These are phyloP conservation scores for Pseudorhiza aurosa DNA, from an alignment of 30 jellyfish, hydroid and myxozoan species.

Conservation along the genomic window DNA sequence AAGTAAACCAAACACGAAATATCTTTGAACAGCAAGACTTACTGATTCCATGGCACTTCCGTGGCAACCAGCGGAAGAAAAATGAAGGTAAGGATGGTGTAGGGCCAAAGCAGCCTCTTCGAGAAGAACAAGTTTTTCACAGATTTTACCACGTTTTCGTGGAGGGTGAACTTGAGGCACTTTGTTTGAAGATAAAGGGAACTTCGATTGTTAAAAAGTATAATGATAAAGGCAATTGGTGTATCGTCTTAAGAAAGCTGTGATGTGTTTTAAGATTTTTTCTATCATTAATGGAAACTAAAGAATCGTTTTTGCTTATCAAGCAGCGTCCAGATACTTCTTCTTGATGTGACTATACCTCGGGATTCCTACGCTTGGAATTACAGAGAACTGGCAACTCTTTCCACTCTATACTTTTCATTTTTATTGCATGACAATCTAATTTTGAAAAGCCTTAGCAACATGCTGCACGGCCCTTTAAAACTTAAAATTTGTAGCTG, in stretches of 20 bases:
- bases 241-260: conserved; percentile 56
- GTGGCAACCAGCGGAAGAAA: conserved; percentile 32
- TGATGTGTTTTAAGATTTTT: background rate
- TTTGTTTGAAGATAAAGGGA: conserved; percentile 42
- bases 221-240: conserved; percentile 95
- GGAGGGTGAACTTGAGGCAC: conserved; percentile 84
- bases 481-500: too few relatives aligned
- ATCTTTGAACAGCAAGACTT: conserved; percentile 89
- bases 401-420: too few relatives aligned
- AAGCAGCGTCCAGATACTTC: too few relatives aligned
- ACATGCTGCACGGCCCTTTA: too few relatives aligned
- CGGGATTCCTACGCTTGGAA: too few relatives aligned
- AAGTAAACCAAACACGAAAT: conserved; percentile 66
- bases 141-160: conserved; percentile 88
- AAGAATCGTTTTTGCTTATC: too few relatives aligned
- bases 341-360: too few relatives aligned
- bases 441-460: too few relatives aligned
- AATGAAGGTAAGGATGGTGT: background rate
- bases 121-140: conserved; percentile 60
- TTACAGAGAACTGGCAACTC: too few relatives aligned
- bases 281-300: too few relatives aligned
- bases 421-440: too few relatives aligned
- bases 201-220: conserved; percentile 54
- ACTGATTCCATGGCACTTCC: conserved; percentile 94
- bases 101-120: background rate